phyloP scores from a whole-genome alignment of 2,113 vertebrate species.

The Excalfactoria chinensis region DNA sequence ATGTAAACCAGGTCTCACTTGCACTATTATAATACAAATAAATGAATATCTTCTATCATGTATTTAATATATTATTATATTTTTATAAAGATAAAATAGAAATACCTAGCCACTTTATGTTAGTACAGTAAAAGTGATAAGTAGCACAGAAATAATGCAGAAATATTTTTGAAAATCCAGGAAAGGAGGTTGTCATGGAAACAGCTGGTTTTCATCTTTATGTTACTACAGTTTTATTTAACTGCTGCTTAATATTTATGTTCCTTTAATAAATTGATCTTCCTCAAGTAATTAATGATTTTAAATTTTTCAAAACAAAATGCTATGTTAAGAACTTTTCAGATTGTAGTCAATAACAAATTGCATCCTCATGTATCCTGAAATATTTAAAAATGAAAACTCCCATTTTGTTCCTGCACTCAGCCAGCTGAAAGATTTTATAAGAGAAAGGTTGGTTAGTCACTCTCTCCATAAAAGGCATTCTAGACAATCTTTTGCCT shows the following conservation, averaged over 20 bases:
- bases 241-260: neutral
- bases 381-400: neutral
- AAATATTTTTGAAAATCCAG: neutral
- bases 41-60: neutral
- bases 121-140: too few relatives aligned
- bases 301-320: neutral
- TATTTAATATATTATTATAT: neutral
- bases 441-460: neutral
- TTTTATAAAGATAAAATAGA: neutral
- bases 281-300: neutral
- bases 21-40: neutral
- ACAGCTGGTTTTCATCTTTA: neutral
- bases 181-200: slow-evolving; percentile 56
- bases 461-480: neutral
- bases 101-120: neutral
- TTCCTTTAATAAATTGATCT: slow-evolving; percentile 17
- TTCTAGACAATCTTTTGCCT: neutral
- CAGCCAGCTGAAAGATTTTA: neutral
- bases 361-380: neutral
- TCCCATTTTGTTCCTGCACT: neutral
- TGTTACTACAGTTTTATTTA: slow-evolving; percentile 15
- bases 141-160: too few relatives aligned
- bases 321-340: neutral
- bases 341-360: neutral
- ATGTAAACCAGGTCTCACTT: neutral